A percentile compares a stretch with the other conserved stretches of the same genome.
Conservation (phyloP, 2,888 invertebrate species). For the Nomada goodeniana region DNA sequence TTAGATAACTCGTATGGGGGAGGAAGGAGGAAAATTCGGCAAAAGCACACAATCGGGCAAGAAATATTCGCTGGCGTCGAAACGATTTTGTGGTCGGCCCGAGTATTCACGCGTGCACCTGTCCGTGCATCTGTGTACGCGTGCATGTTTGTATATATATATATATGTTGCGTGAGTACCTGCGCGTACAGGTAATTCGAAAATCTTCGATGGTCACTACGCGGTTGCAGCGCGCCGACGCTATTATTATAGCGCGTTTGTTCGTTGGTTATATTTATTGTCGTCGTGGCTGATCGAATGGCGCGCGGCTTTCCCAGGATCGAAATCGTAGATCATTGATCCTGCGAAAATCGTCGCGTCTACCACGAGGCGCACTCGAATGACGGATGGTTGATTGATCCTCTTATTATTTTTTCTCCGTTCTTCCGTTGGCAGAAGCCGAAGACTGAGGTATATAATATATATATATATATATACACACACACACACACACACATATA, state of each 20-base stretch:
- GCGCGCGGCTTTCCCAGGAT: slow-evolving; percentile 75
- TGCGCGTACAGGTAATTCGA: neutral
- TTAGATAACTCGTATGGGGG: neutral
- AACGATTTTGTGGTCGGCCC: neutral
- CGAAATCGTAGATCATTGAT: slow-evolving; percentile 66
- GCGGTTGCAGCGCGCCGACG: slow-evolving; percentile 26
- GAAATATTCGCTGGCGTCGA: too few relatives aligned
- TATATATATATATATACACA: too few relatives aligned
- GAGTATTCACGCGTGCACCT: neutral
- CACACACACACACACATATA: too few relatives aligned
- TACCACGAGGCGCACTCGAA: slow-evolving; percentile 44
- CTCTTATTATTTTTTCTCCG: slow-evolving; percentile 52
- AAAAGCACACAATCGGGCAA: neutral
- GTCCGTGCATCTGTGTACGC: neutral
- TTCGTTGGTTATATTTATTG: slow-evolving; percentile 81
- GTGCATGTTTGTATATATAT: neutral
- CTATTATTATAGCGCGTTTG: slow-evolving; percentile 67
- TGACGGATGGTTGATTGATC: slow-evolving; percentile 33
- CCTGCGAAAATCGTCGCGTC: slow-evolving; percentile 72
- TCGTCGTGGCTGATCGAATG: slow-evolving; percentile 54
- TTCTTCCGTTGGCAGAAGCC: slow-evolving; percentile 75
- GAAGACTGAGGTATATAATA: slow-evolving; percentile 80
- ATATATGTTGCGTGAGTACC: too few relatives aligned
- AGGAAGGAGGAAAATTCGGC: neutral
- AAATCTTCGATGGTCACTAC: slow-evolving; percentile 42